phyloP scores from a whole-genome alignment of 2,888 invertebrate genomes.

The Leucozona laternaria region DNA sequence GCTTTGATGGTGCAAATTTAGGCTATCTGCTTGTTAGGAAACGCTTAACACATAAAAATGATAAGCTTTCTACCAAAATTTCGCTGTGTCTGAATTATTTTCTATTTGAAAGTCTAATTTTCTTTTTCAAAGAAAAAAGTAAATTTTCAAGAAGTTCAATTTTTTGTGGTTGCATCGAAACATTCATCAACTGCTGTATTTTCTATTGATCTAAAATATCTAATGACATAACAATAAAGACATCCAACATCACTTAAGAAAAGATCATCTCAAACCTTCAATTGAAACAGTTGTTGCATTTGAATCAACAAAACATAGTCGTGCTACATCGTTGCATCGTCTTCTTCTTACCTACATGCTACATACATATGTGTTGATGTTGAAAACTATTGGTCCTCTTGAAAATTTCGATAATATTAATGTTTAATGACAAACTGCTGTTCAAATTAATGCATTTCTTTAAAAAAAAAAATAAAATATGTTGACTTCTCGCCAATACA shows the following conservation, averaged over 20 bases:
- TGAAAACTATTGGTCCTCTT: constrained; percentile 41
- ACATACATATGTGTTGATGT: not conserved
- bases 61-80: no score
- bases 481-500: constrained; percentile 1
- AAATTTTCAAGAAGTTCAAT: no score
- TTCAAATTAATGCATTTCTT: constrained; percentile 59
- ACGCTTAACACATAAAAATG: no score
- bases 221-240: not conserved
- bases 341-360: not conserved
- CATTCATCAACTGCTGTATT: not conserved
- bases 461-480: not conserved
- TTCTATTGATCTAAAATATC: not conserved
- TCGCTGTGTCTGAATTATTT: no score
- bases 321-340: not conserved
- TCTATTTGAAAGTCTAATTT: no score
- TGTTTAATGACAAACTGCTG: constrained; percentile 61
- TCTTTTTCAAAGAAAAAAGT: no score
- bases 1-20: no score
- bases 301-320: not conserved
- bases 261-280: not conserved
- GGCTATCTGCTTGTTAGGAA: no score
- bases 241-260: not conserved
- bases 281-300: constrained; percentile 6
- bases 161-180: not conserved
- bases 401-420: constrained; percentile 36